A percentile compares a stretch with the other conserved stretches of the same genome.
These are phyloP conservation scores for Tetraneura akinire DNA, from an alignment of 1,140 invertebrate species.

Conservation along the genomic window DNA sequence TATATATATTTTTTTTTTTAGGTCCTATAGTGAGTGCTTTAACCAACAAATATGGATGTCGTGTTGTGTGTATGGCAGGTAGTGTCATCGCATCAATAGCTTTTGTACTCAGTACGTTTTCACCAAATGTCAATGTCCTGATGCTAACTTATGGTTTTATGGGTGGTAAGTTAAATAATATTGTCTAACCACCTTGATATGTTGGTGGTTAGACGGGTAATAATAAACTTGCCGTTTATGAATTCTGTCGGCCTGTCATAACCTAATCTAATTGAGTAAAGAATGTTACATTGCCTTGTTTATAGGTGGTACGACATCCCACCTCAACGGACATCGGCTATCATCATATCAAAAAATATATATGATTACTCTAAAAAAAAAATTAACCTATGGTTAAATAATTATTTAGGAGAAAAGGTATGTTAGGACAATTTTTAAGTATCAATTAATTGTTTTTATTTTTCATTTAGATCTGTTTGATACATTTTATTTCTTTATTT, in stretches of 20 bases:
- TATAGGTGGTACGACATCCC: slow-evolving; percentile 50
- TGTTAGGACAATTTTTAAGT: slow-evolving; percentile 43
- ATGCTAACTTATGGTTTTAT: slow-evolving; percentile 93
- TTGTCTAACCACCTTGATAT: slow-evolving; percentile 19
- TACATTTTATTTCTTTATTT: slow-evolving; percentile 15
- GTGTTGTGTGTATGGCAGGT: slow-evolving; percentile 88
- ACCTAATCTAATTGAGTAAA: slow-evolving; percentile 48
- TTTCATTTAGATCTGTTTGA: slow-evolving; percentile 35
- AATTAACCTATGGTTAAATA: slow-evolving; percentile 39
- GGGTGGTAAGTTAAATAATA: slow-evolving; percentile 69
- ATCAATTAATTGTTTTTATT: slow-evolving; percentile 39
- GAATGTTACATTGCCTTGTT: slow-evolving; percentile 49
- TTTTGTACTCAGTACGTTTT: slow-evolving; percentile 88
- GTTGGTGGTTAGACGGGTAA: slow-evolving; percentile 13
- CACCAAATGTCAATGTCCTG: slow-evolving; percentile 80
- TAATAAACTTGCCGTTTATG: slow-evolving; percentile 39
- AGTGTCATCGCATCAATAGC: slow-evolving; percentile 79
- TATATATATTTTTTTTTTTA: slow-evolving; percentile 60
- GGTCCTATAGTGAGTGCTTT: slow-evolving; percentile 92
- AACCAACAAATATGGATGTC: slow-evolving; percentile 94
- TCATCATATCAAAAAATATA: slow-evolving; percentile 46
- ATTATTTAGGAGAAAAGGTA: slow-evolving; percentile 44
- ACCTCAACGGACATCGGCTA: slow-evolving; percentile 46
- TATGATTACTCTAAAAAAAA: slow-evolving; percentile 48
- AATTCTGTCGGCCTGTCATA: slow-evolving; percentile 38